Conservation (phyloP, 2,888 invertebrate genomes). For the Scaptomyza polygonia region DNA sequence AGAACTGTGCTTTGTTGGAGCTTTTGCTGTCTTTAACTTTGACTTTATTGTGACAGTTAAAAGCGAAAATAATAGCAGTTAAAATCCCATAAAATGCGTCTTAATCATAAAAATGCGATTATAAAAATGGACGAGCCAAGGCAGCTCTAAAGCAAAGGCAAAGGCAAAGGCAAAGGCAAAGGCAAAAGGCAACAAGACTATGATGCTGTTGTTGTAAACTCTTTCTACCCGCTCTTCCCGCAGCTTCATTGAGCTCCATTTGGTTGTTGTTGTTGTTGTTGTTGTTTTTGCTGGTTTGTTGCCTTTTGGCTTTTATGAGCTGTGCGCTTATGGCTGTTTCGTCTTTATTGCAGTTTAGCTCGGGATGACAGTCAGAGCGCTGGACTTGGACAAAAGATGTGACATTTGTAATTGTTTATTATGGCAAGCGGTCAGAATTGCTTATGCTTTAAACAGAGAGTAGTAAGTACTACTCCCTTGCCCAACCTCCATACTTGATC, state of each 20-base stretch:
- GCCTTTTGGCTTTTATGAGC: slow-evolving; percentile 70
- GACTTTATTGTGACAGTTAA: slow-evolving; percentile 80
- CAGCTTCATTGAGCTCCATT: slow-evolving; percentile 27
- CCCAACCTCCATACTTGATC: not conserved
- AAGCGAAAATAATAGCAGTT: slow-evolving; percentile 80
- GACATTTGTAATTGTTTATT: slow-evolving; percentile 74
- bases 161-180: not conserved
- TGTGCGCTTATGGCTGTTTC: slow-evolving; percentile 56
- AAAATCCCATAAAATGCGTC: slow-evolving; percentile 80
- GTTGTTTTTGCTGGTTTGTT: slow-evolving; percentile 40
- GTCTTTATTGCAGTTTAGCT: slow-evolving; percentile 68
- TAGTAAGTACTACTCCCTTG: not conserved
- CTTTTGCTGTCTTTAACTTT: slow-evolving; percentile 76
- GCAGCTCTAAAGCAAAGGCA: not conserved
- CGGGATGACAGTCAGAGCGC: slow-evolving; percentile 17
- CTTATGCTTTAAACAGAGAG: slow-evolving; percentile 22
- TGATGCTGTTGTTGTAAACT: slow-evolving; percentile 38
- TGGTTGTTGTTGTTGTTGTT: slow-evolving; percentile 6
- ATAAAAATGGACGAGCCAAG: slow-evolving; percentile 72
- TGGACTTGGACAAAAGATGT: slow-evolving; percentile 26
- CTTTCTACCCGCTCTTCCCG: slow-evolving; percentile 33
- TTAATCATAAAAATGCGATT: slow-evolving; percentile 82
- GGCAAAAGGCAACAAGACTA: not conserved
- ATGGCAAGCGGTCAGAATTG: slow-evolving; percentile 29
- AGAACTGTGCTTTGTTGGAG: slow-evolving; percentile 46